These are phyloP conservation scores for Sipha maydis DNA, from an alignment of 2,888 invertebrate species.

Conservation along the genomic window DNA sequence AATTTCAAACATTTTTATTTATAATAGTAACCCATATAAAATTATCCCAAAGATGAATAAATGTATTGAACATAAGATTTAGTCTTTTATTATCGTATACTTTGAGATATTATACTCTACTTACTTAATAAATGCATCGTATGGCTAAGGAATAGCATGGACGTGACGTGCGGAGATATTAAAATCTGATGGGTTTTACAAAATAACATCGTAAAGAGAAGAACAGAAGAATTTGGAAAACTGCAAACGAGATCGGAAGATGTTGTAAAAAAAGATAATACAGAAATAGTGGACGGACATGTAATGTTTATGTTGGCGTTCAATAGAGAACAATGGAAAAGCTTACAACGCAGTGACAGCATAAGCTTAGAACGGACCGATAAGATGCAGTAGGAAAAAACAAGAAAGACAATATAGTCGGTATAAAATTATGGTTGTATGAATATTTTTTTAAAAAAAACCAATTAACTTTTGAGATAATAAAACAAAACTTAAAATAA, in stretches of 20 bases:
- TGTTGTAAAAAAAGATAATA: background rate
- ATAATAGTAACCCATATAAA: too few species aligned
- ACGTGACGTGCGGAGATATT: background rate
- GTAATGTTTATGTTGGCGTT: background rate
- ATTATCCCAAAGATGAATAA: too few species aligned
- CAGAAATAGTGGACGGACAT: background rate
- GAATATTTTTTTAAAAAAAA: background rate
- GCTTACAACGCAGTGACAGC: background rate
- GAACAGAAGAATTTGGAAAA: background rate
- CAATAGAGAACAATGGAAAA: background rate
- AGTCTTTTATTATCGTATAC: too few species aligned
- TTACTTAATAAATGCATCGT: background rate
- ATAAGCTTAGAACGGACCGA: background rate
- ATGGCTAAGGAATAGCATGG: background rate
- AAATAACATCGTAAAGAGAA: background rate
- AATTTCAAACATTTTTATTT: too few species aligned
- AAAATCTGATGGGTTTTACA: too few species aligned
- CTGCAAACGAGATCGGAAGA: background rate
- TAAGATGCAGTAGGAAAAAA: background rate
- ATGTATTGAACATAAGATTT: too few species aligned
- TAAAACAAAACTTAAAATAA: background rate
- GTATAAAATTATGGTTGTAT: background rate
- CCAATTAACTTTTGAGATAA: background rate
- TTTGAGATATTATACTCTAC: too few species aligned
- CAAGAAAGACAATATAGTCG: background rate